Percentiles rank a stretch among this genome's conserved stretches.
phyloP scores from a whole-genome alignment of 2,888 invertebrate genomes.

The Cybosia mesomella region DNA sequence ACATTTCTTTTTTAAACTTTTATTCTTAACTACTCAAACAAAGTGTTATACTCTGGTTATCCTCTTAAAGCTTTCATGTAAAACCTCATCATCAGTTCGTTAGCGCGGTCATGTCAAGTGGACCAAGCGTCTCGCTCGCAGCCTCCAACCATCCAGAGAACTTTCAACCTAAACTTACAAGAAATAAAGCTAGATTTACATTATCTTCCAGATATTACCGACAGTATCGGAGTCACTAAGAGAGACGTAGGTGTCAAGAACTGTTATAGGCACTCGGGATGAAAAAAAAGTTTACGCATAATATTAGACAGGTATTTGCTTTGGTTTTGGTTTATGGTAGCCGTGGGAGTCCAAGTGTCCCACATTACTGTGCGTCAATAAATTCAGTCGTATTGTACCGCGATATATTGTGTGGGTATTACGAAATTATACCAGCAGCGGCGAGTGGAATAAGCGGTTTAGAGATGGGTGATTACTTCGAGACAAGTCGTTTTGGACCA shows the following conservation, averaged over 20 bases:
- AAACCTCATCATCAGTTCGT: constrained; percentile 70
- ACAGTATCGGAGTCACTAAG: constrained; percentile 51
- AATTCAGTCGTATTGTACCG: constrained; percentile 23
- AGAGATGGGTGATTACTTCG: neutral
- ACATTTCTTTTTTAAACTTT: neutral
- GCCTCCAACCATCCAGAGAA: constrained; percentile 29
- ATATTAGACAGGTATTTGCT: constrained; percentile 68
- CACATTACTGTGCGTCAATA: constrained; percentile 34
- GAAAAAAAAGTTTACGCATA: constrained; percentile 62
- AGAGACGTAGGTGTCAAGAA: constrained; percentile 67
- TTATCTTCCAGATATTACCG: constrained; percentile 36
- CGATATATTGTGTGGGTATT: constrained; percentile 31
- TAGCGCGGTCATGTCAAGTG: constrained; percentile 71
- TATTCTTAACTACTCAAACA: constrained; percentile 12
- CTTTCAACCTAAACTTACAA: constrained; percentile 30
- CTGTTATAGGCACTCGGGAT: constrained; percentile 67
- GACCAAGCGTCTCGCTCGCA: constrained; percentile 47
- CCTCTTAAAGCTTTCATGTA: constrained; percentile 55
- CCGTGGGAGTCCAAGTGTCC: constrained; percentile 59
- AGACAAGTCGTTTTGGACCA: neutral
- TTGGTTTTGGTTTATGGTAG: constrained; percentile 62
- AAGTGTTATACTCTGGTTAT: constrained; percentile 45
- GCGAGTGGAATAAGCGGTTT: neutral
- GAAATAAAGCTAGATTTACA: constrained; percentile 30
- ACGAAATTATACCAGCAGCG: constrained; percentile 1